A percentile compares a stretch with the other conserved stretches of the same genome.
Evolutionary conservation across 2,797 vertebrate species (phyloP).

Genomic region (Melanotaenia boesemani): DNA sequence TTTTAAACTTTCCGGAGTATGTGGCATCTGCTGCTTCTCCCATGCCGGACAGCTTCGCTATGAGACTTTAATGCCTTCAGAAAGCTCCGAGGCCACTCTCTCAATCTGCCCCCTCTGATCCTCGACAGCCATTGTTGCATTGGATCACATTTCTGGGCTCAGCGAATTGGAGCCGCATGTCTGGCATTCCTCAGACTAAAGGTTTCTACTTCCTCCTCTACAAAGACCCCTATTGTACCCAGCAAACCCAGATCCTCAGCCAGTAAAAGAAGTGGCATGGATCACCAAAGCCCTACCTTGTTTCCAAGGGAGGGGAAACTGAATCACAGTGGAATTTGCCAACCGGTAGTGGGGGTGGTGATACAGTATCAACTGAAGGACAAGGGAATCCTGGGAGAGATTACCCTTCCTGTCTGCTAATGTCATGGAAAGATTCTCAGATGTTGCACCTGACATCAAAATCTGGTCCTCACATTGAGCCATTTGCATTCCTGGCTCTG

Average conservation of each 20-base stretch:
- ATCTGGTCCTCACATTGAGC: conserved; percentile 10
- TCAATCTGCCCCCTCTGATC: conserved; percentile 18
- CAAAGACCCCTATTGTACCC: conserved; percentile 81
- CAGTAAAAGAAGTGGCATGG: conserved; percentile 58
- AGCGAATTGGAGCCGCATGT: conserved; percentile 80
- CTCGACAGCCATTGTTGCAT: conserved; percentile 66
- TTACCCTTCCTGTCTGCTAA: conserved; percentile 52
- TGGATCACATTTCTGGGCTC: conserved; percentile 78
- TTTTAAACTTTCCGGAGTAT: conserved; percentile 12
- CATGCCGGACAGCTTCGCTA: conserved; percentile 18
- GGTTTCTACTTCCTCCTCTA: conserved; percentile 76
- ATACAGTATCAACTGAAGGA: conserved; percentile 26
- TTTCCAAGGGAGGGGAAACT: conserved; percentile 59
- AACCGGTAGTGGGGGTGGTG: conserved; percentile 9
- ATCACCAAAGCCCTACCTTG: conserved; percentile 65
- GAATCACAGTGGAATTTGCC: conserved; percentile 60
- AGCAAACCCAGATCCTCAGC: conserved; percentile 45
- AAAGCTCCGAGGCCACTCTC: conserved; percentile 29
- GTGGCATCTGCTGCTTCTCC: conserved; percentile 23
- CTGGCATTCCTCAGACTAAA: conserved; percentile 82
- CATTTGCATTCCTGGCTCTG: not conserved
- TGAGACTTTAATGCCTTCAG: conserved; percentile 17
- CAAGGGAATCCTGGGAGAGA: conserved; percentile 22
- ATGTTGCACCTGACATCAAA: conserved; percentile 45
- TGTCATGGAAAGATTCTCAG: conserved; percentile 38